phyloP scores from a whole-genome alignment of 2,113 vertebrate genomes.

The Rhabdornis inornatus region DNA sequence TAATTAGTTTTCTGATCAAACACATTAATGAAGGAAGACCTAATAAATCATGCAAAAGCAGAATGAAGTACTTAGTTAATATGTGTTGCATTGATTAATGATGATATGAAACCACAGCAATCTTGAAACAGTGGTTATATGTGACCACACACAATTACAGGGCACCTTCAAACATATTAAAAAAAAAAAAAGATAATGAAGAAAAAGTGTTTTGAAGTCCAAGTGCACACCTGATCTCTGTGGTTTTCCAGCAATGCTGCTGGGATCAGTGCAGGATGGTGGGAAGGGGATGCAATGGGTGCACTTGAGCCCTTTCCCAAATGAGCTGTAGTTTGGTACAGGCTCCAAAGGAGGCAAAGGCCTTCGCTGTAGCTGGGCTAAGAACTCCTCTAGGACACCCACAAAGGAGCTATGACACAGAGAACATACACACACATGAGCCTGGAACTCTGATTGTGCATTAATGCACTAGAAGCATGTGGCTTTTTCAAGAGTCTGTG shows the following conservation, averaged over 20 bases:
- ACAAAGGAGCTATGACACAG: not conserved
- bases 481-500: not conserved
- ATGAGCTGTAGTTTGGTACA: not conserved
- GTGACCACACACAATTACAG: conserved; percentile 21
- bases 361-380: not conserved
- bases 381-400: not conserved
- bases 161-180: conserved; percentile 40
- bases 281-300: not conserved
- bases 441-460: not conserved
- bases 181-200: not conserved
- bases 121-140: conserved; percentile 16
- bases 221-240: not conserved
- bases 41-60: conserved; percentile 71
- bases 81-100: conserved; percentile 69
- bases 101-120: conserved; percentile 30
- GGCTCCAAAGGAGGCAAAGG: not conserved
- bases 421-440: not conserved
- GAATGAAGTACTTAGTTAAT: conserved; percentile 70
- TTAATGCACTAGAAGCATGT: not conserved
- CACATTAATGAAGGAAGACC: conserved; percentile 68
- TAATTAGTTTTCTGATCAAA: conserved; percentile 81
- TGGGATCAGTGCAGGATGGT: not conserved
- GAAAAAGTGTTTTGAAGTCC: not conserved
- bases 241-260: not conserved
- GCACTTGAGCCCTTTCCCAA: not conserved